phyloP scores from a whole-genome alignment of 2,113 vertebrate species.

The Myrmecobius fasciatus region DNA sequence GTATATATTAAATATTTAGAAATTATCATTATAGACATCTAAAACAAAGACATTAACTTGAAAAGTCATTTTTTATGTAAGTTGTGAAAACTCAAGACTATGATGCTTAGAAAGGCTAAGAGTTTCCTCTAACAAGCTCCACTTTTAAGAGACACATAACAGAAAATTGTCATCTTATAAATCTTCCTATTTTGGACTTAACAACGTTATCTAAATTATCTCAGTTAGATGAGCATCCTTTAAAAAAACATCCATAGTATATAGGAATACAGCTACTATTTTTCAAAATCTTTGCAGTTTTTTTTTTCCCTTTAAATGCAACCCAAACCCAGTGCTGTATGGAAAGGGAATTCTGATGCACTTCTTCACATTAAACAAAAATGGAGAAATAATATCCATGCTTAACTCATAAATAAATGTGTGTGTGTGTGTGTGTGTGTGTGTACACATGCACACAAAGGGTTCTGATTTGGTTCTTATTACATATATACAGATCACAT shows the following conservation, averaged over 20 bases:
- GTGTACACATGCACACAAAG: background rate
- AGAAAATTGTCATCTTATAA: background rate
- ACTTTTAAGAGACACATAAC: background rate
- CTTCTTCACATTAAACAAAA: slow-evolving; percentile 59
- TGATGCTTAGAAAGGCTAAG: slow-evolving; percentile 10
- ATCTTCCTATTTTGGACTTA: background rate
- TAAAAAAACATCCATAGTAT: slow-evolving; percentile 19
- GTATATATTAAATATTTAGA: slow-evolving; percentile 28
- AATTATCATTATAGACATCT: slow-evolving; percentile 28
- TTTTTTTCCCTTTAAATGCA: slow-evolving; percentile 51
- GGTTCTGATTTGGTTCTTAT: background rate
- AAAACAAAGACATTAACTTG: slow-evolving; percentile 1
- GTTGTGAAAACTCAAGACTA: slow-evolving; percentile 27
- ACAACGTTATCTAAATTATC: background rate
- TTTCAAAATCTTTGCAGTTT: slow-evolving; percentile 49
- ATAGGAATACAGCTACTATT: slow-evolving; percentile 21
- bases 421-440: background rate
- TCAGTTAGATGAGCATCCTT: slow-evolving; percentile 21
- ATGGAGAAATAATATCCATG: slow-evolving; percentile 28
- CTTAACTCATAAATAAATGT: background rate
- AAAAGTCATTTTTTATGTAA: slow-evolving; percentile 15
- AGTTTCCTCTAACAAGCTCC: background rate
- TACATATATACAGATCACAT: background rate
- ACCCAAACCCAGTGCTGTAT: slow-evolving; percentile 59
- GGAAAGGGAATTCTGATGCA: slow-evolving; percentile 26